These are phyloP conservation scores for Ichneumon xanthorius DNA, from an alignment of 2,888 invertebrate species.

Conservation along the genomic window DNA sequence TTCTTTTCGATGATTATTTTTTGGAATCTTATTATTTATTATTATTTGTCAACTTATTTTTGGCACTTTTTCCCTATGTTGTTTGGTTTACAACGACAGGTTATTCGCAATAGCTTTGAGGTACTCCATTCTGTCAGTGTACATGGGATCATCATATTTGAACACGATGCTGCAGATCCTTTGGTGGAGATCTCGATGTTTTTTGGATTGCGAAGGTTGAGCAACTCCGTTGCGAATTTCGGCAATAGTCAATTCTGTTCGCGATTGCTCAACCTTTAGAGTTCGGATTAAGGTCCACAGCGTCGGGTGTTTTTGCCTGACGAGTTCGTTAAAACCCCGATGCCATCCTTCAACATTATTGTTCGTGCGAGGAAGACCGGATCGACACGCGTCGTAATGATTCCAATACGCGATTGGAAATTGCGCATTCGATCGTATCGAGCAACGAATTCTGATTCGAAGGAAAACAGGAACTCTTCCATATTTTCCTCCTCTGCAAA, in stretches of 20 bases:
- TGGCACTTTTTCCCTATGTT: too few species aligned
- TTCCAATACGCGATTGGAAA: conserved; percentile 24
- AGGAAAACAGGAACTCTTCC: conserved; percentile 24
- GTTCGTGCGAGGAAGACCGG: conserved; percentile 16
- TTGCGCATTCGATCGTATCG: conserved; percentile 58
- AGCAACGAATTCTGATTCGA: conserved; percentile 31
- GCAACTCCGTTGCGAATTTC: conserved; percentile 4
- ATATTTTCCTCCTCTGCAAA: not conserved
- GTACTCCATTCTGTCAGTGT: not conserved
- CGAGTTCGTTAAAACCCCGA: conserved; percentile 22
- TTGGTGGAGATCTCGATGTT: conserved; percentile 11
- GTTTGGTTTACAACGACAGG: conserved; percentile 13
- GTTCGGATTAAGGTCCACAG: conserved; percentile 10
- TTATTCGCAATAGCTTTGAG: too few species aligned
- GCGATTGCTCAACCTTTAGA: conserved; percentile 12
- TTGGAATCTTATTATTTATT: too few species aligned
- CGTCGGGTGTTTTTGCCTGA: conserved; percentile 16
- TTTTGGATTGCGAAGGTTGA: conserved; percentile 14
- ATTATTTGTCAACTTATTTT: too few species aligned
- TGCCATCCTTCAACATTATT: conserved; percentile 29
- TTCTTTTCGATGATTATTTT: too few species aligned
- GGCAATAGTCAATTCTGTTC: not conserved
- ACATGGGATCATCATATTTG: conserved; percentile 18
- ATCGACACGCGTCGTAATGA: conserved; percentile 20
- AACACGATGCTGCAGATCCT: conserved; percentile 21